Percentiles rank a stretch among this genome's conserved stretches.
Evolutionary conservation across 2,797 vertebrate species (phyloP).

Genomic region (Arctocebus calabarensis): DNA sequence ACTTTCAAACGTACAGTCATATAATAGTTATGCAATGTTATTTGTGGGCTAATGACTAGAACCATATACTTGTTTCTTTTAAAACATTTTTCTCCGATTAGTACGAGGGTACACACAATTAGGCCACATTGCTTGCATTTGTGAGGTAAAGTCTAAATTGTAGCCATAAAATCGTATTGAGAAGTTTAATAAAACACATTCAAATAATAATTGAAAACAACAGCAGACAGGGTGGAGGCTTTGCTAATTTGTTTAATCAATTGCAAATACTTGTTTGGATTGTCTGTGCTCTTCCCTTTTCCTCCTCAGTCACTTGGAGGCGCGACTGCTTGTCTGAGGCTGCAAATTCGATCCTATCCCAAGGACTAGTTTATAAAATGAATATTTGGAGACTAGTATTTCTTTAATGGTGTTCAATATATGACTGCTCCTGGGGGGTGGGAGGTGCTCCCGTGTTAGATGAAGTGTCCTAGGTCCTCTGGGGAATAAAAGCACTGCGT

Average conservation of each 20-base stretch:
- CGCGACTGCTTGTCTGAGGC: too few relatives aligned
- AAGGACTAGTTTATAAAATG: not conserved
- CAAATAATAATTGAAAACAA: not conserved
- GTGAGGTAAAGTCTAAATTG: too few relatives aligned
- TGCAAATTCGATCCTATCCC: not conserved
- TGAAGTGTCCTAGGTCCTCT: not conserved
- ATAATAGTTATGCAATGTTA: not conserved
- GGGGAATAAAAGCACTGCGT: not conserved
- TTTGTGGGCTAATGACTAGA: not conserved
- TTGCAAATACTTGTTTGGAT: not conserved
- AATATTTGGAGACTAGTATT: not conserved
- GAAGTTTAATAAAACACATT: not conserved
- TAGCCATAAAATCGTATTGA: not conserved
- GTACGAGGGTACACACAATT: too few relatives aligned
- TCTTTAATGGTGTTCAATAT: not conserved
- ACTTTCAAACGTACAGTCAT: not conserved
- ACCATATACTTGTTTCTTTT: not conserved
- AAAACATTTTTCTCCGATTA: too few relatives aligned
- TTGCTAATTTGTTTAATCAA: not conserved
- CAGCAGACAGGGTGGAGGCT: not conserved
- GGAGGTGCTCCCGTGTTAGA: not conserved
- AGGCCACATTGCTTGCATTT: too few relatives aligned
- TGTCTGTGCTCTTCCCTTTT: not conserved
- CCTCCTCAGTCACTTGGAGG: not conserved
- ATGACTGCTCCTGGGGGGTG: fast-evolving